Percentiles rank a stretch among this genome's conserved stretches.
Evolutionary conservation across 64 coral and sea anemone genomes (phyloP).

Genomic region (Montipora foliosa): DNA sequence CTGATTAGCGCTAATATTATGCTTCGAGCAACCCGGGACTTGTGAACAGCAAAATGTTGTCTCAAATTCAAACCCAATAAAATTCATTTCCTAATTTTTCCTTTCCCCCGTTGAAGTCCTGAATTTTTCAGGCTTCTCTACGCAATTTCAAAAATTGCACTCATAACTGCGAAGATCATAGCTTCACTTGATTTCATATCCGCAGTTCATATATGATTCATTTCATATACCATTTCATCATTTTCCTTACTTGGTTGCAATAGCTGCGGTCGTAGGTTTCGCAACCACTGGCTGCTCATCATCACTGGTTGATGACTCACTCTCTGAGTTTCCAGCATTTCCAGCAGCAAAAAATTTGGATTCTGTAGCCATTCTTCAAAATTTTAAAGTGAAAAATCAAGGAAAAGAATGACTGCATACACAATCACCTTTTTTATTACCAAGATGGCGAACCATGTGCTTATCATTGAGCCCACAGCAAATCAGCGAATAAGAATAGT

Average conservation of each 20-base stretch:
- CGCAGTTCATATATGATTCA: too few relatives aligned
- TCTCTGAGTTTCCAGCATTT: constrained; percentile 88
- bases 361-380: constrained; percentile 55
- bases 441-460: constrained; percentile 95
- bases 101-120: background rate
- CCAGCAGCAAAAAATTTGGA: constrained; percentile 91
- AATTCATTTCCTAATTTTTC: too few relatives aligned
- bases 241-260: constrained; percentile 75
- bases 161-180: too few relatives aligned
- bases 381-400: background rate
- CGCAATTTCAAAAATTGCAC: too few relatives aligned
- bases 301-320: constrained; percentile 84
- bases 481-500: background rate
- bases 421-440: background rate
- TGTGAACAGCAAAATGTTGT: too few relatives aligned
- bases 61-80: too few relatives aligned
- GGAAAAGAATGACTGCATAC: background rate
- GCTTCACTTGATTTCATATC: too few relatives aligned
- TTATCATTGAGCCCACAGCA: background rate
- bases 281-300: constrained; percentile 88
- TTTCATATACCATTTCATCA: too few relatives aligned
- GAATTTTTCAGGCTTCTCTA: too few relatives aligned
- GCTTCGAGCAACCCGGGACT: too few relatives aligned
- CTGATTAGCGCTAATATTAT: too few relatives aligned
- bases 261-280: constrained; percentile 58